Percentiles rank a stretch among this genome's conserved stretches.
Evolutionary conservation across 2,113 vertebrate genomes (phyloP).

Genomic region (Notiomystis cincta): DNA sequence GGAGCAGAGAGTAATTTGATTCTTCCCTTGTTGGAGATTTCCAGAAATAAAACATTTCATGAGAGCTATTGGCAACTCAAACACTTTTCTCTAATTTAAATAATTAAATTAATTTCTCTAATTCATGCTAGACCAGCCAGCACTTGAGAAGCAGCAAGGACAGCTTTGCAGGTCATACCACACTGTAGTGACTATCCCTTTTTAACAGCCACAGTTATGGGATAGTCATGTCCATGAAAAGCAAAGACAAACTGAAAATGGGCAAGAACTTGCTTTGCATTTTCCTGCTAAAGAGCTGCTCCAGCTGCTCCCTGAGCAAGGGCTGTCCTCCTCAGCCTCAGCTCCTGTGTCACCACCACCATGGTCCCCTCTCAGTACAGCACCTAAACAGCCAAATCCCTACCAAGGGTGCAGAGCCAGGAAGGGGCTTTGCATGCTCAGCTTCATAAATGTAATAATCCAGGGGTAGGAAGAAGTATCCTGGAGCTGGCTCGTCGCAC

Average conservation of each 20-base stretch:
- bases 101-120: neutral
- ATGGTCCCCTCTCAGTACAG: neutral
- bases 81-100: neutral
- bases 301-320: neutral
- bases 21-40: neutral
- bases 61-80: neutral
- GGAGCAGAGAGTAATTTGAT: neutral
- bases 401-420: conserved; percentile 71
- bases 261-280: neutral
- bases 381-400: neutral
- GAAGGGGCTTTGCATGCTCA: conserved; percentile 72
- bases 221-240: neutral
- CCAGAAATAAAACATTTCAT: neutral
- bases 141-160: neutral
- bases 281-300: neutral
- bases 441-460: conserved; percentile 88
- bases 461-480: conserved; percentile 80
- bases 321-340: neutral
- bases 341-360: accelerated
- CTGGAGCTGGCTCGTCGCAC: conserved; percentile 77
- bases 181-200: neutral
- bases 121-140: neutral
- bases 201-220: neutral
- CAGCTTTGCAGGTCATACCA: neutral
- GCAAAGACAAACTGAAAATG: neutral